A percentile compares a stretch with the other conserved stretches of the same genome.
Conservation (phyloP, 2,797 vertebrate species). For the Hylomyscus alleni region DNA sequence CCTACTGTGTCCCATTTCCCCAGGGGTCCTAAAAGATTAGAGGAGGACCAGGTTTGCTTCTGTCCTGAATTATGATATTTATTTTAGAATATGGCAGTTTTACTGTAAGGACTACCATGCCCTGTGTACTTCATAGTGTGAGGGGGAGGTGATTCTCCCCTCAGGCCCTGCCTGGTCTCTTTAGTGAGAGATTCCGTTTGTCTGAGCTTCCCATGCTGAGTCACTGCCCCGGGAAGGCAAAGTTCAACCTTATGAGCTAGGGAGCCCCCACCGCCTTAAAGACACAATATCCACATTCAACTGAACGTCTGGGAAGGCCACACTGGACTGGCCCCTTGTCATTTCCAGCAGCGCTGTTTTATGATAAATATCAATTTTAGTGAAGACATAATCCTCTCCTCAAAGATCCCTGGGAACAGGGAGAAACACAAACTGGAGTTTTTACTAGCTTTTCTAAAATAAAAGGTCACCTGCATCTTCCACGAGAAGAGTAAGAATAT, state of each 20-base stretch:
- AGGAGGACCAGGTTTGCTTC: background rate
- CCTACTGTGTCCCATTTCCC: background rate
- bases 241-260: background rate
- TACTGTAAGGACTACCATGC: background rate
- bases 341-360: background rate
- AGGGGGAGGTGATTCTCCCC: background rate
- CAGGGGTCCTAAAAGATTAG: background rate
- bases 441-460: constrained; percentile 35
- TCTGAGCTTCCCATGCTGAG: constrained; percentile 62
- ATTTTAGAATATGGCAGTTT: constrained; percentile 27
- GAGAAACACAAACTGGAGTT: constrained; percentile 49
- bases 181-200: constrained; percentile 65
- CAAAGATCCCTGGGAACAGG: constrained; percentile 8
- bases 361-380: background rate
- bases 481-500: constrained; percentile 59
- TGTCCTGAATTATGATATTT: constrained; percentile 28
- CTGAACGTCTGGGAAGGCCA: background rate
- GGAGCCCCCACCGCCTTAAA: constrained; percentile 69
- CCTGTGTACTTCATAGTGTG: constrained; percentile 22
- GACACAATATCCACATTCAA: constrained; percentile 20
- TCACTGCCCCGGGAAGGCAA: constrained; percentile 48
- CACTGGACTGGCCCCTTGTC: background rate
- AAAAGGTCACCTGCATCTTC: constrained; percentile 68
- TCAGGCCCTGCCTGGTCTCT: background rate
- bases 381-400: constrained; percentile 6